Evolutionary conservation across 2,888 invertebrate genomes (phyloP), one percentile per base, ranked within the genome.

Genomic region (Pharmacophagus antenor): DNA sequence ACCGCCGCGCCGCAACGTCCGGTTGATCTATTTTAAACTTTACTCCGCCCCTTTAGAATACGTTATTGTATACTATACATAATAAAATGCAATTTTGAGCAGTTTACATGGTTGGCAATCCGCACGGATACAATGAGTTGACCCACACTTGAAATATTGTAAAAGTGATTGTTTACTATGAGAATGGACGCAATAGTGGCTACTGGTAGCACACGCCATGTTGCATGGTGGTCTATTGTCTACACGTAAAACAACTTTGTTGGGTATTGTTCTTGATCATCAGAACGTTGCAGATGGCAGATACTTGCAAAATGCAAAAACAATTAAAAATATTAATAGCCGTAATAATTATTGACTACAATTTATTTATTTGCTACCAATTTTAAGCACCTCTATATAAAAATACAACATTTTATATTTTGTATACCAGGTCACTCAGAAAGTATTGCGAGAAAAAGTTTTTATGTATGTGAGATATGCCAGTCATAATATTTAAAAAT

Each of bases 91-190:
- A 31, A 31, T 55, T 55, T 55, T 54, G 41, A 55, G 18, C 55
- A 27, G 46, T 60, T 60, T 60, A 56, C 22, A 48, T 41, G 37
- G 44, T 52, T 42, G 44, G 47, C 27, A 58, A 65, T 62, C 64
- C 63, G 67, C 63, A 69, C 64, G 61, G 67, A 61, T 67, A 80
- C 81, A 81, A 80, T 80, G 72, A 74, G 65, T 73, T 81, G 80
- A 82, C 82, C 80, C 74, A 72, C 68, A 77, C 73, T 76, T 73
- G 74, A 67, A 77, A 75, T 78, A 74, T 73, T 71, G 76, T 74
- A 79, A 76, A 78, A 76, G 76, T 73, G 76, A 84, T 85, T 85
- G 85, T 84, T 85, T 84, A 82, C 77, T 76, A 79, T 77, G 78
- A 72, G 80, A 80, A 77, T 71, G 71, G 75, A 61, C 64, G 62